A percentile compares a stretch with the other conserved stretches of the same genome.
phyloP scores from a whole-genome alignment of 2,113 vertebrate genomes.

The Passerina amoena region DNA sequence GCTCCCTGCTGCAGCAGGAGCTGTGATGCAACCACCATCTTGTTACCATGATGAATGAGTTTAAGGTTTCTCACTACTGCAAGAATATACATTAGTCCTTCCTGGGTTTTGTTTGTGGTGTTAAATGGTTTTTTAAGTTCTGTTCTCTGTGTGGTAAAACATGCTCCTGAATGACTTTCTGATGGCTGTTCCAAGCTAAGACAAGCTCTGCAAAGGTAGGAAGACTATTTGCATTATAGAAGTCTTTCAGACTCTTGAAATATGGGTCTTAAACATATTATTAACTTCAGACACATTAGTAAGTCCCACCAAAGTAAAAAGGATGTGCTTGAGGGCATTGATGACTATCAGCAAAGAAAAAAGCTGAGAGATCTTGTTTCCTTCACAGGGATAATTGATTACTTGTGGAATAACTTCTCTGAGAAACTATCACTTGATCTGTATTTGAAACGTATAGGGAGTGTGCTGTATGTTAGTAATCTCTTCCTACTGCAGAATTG shows the following conservation, averaged over 20 bases:
- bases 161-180: background rate
- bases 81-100: background rate
- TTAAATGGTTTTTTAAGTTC: background rate
- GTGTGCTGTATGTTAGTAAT: background rate
- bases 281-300: background rate
- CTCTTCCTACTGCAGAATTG: slow-evolving; percentile 20
- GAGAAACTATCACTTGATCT: slow-evolving; percentile 19
- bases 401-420: slow-evolving; percentile 20
- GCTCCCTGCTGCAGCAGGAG: background rate
- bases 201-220: background rate
- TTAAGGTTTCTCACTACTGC: background rate
- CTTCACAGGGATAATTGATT: slow-evolving; percentile 25
- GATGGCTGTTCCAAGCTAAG: background rate
- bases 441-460: slow-evolving; percentile 6
- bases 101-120: background rate
- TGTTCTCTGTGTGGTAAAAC: background rate
- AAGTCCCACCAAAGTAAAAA: background rate
- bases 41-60: background rate
- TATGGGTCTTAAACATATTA: background rate
- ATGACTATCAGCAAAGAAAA: slow-evolving; percentile 3
- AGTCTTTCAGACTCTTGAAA: background rate
- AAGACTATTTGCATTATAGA: background rate
- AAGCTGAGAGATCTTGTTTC: background rate
- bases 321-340: background rate
- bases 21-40: background rate